These are phyloP conservation scores for Cervus canadensis DNA, from an alignment of 2,113 vertebrate species.

Conservation along the genomic window DNA sequence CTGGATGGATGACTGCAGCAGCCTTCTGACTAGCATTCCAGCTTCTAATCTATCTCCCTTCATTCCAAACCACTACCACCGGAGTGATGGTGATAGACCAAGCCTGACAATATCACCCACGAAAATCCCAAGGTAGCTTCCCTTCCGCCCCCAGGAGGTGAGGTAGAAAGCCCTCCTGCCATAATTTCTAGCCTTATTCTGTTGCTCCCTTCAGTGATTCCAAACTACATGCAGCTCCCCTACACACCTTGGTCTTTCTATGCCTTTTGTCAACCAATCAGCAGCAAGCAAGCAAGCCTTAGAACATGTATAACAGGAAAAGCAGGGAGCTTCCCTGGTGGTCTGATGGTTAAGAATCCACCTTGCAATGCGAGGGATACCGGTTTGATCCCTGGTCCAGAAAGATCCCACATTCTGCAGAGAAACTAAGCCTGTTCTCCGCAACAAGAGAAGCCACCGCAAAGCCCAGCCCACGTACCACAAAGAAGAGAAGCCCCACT, in stretches of 20 bases:
- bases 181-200: not conserved
- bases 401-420: not conserved
- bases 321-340: not conserved
- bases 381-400: not conserved
- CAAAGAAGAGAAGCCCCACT: not conserved
- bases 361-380: not conserved
- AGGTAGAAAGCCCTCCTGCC: not conserved
- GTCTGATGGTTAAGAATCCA: not conserved
- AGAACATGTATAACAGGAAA: not conserved
- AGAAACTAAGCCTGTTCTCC: not conserved
- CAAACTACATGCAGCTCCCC: not conserved
- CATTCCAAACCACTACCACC: not conserved
- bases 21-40: not conserved
- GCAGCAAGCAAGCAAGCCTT: not conserved
- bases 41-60: not conserved
- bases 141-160: rapidly evolving
- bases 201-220: not conserved
- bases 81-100: not conserved
- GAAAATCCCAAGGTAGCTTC: not conserved
- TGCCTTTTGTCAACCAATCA: not conserved
- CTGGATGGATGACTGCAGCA: not conserved
- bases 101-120: not conserved
- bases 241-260: not conserved
- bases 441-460: not conserved
- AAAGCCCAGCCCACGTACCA: not conserved